phyloP scores from a whole-genome alignment of 1,140 invertebrate species.

The Drosophila ironensis region DNA sequence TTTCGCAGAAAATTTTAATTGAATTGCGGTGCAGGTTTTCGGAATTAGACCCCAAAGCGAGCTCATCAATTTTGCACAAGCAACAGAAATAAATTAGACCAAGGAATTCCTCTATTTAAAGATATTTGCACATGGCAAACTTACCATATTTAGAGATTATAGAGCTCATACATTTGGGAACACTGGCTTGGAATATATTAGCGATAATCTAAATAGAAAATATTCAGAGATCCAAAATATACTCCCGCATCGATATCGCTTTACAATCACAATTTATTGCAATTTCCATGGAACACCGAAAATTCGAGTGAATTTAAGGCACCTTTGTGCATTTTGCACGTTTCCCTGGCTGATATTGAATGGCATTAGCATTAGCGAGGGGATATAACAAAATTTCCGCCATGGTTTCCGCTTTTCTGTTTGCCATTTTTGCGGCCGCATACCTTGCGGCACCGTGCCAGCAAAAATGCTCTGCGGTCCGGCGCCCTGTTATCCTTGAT shows the following conservation, averaged over 20 bases:
- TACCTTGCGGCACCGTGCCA: slow-evolving; percentile 51
- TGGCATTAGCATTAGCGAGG: slow-evolving; percentile 17
- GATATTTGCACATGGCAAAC: too few species aligned
- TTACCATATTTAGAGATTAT: too few species aligned
- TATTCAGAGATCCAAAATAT: too few species aligned
- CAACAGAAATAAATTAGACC: too few species aligned
- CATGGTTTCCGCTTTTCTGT: slow-evolving; percentile 4
- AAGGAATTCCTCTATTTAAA: too few species aligned
- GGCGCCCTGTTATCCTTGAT: neutral
- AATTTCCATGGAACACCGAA: neutral
- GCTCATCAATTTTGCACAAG: neutral
- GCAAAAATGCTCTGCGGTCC: slow-evolving; percentile 45
- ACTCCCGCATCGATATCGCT: neutral
- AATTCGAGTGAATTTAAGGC: neutral
- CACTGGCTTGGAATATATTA: too few species aligned
- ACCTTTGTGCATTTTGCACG: neutral
- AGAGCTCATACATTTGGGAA: too few species aligned
- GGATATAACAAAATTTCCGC: slow-evolving; percentile 28
- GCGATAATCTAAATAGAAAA: too few species aligned
- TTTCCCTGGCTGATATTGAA: slow-evolving; percentile 22
- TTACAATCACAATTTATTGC: neutral
- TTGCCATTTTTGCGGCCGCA: slow-evolving; percentile 27
- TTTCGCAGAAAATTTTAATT: slow-evolving; percentile 60
- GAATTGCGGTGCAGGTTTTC: slow-evolving; percentile 29
- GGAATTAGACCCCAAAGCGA: neutral